A percentile compares a stretch with the other conserved stretches of the same genome.
Conservation (phyloP, 2,797 vertebrate genomes). For the Rhabdomys pumilio region DNA sequence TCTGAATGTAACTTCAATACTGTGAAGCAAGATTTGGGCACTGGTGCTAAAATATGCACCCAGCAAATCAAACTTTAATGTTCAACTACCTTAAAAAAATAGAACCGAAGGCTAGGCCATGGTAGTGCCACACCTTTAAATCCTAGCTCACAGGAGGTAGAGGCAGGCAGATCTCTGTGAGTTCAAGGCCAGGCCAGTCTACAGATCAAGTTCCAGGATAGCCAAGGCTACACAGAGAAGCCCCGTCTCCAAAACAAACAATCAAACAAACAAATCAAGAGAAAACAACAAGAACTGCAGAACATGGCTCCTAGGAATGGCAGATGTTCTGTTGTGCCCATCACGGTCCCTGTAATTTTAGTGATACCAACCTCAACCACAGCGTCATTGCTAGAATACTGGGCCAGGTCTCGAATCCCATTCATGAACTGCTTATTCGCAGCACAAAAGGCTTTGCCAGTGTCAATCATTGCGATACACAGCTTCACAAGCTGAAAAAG, state of each 20-base stretch:
- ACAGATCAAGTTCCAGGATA: background rate
- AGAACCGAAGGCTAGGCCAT: background rate
- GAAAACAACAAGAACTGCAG: background rate
- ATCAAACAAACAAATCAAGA: background rate
- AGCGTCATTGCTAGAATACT: slow-evolving; percentile 96
- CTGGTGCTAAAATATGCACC: background rate
- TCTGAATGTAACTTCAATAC: background rate
- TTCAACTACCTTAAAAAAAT: background rate
- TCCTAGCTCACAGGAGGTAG: background rate
- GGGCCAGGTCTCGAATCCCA: slow-evolving; percentile 97
- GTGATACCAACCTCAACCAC: slow-evolving; percentile 95
- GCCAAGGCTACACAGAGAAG: background rate
- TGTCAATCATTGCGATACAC: slow-evolving; percentile 98
- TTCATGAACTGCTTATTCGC: slow-evolving; percentile 99
- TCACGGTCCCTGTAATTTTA: slow-evolving; percentile 29
- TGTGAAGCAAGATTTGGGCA: background rate
- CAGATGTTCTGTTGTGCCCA: background rate
- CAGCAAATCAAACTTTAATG: slow-evolving; percentile 37
- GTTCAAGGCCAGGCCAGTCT: background rate
- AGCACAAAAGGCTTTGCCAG: slow-evolving; percentile 97
- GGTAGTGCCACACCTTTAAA: background rate
- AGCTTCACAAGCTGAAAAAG: slow-evolving; percentile 95
- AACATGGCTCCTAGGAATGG: background rate
- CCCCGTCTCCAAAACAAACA: background rate
- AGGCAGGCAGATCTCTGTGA: background rate